Base-by-base conservation (phyloP, 2,113 vertebrate genomes). In the Zapus hudsonius region DNA sequence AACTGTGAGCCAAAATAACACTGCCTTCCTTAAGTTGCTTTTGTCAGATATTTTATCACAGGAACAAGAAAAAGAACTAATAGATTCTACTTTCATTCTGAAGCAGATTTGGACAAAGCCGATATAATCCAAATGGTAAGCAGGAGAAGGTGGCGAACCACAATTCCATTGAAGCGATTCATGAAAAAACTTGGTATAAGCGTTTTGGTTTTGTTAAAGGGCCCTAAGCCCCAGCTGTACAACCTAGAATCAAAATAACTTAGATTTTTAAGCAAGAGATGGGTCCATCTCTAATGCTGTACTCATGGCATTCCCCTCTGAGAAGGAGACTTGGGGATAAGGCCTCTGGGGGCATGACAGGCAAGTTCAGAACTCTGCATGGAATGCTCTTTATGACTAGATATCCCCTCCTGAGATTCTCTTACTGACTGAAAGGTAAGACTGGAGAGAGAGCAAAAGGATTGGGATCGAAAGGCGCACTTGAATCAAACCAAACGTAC, bases 251-350 rank as follows among this genome's bases (percentile, higher is more conserved):
- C 22, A 84, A 78, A 83, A 81, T 57, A 29, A 84, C 76, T 52
- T 12, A 67, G 16, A 92, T 64, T 89, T 86, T 89, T 22, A 89
- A 31, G 40, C 61, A 80, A 64, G 84, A 94, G 44, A 80, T 16
- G 52, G 36, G 13, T 16, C 52, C 81, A 67, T 52, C 52, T 40
- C 69, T 42, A 67, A 9, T 31, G 22, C 75, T 44, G 64, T 57
- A 55, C 2, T 40, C 27, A 33, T 31, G 27, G 64, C 61, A 5
- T 20, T 44, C 38, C 57, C 19, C 5, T 25, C 29, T 13, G 33
- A n/a, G 72, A 27, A 81, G 47, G 47, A 81, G 57, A 78, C 55
- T 10, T 66, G 47, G 23, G 47, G 23, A 4, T 20, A 79, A 47
- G 52, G 0, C 19, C 63, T 64, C 70, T 40, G 22, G 7, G 27